phyloP scores from a whole-genome alignment of 2,797 vertebrate species.

The Hoplostethus atlanticus region DNA sequence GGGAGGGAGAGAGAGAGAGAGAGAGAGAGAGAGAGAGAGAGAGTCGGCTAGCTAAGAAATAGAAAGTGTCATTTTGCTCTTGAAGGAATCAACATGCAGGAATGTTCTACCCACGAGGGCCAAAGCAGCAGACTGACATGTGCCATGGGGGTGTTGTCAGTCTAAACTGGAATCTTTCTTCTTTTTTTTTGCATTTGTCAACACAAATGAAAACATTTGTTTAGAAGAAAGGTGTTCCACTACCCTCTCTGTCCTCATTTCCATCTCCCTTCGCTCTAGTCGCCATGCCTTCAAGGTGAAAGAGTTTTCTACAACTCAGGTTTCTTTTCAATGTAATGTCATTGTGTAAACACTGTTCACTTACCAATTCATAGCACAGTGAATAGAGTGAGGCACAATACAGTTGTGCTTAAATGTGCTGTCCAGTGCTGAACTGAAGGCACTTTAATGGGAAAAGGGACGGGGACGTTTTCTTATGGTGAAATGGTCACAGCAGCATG shows the following conservation, averaged over 20 bases:
- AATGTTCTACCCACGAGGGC: conserved; percentile 19
- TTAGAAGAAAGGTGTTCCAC: background rate
- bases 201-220: background rate
- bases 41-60: background rate
- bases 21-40: background rate
- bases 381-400: background rate
- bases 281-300: background rate
- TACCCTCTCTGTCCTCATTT: background rate
- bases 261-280: background rate
- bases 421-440: background rate
- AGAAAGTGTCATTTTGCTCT: conserved; percentile 5
- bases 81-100: conserved; percentile 19
- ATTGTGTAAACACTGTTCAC: background rate
- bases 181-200: too few species aligned
- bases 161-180: conserved; percentile 8
- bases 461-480: too few species aligned
- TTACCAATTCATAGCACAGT: background rate
- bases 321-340: background rate
- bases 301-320: background rate
- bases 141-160: background rate
- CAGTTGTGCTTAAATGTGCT: background rate
- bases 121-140: conserved; percentile 11
- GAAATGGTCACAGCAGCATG: too few species aligned
- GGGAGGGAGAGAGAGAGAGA: background rate
- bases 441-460: background rate